These are phyloP conservation scores for Abrostola tripartita DNA, from an alignment of 2,888 invertebrate genomes.

Conservation along the genomic window DNA sequence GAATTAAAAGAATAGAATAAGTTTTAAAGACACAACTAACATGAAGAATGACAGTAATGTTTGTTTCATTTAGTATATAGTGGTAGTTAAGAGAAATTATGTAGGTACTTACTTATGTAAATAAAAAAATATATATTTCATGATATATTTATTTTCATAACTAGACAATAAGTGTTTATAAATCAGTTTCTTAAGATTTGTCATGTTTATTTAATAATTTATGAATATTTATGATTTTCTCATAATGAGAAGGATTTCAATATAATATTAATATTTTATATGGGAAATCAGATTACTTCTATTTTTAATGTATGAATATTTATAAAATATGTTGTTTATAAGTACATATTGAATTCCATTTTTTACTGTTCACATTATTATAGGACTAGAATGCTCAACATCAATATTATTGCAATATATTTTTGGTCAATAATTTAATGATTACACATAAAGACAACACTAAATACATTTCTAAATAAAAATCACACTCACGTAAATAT, in stretches of 20 bases:
- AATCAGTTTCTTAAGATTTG: slow-evolving; percentile 22
- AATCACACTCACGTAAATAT: slow-evolving; percentile 32
- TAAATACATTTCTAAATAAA: slow-evolving; percentile 42
- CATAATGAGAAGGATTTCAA: too few species aligned
- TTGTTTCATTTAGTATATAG: not conserved
- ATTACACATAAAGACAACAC: slow-evolving; percentile 40
- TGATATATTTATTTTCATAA: slow-evolving; percentile 42
- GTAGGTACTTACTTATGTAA: too few species aligned
- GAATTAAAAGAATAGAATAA: not conserved
- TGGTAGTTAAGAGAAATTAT: not conserved
- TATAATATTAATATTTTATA: too few species aligned
- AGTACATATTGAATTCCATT: slow-evolving; percentile 1
- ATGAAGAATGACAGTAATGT: not conserved
- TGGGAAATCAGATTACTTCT: too few species aligned
- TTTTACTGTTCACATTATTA: slow-evolving; percentile 11
- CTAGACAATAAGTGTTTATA: slow-evolving; percentile 32
- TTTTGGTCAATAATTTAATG: slow-evolving; percentile 27
- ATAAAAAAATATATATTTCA: slow-evolving; percentile 11
- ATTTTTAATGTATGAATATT: not conserved
- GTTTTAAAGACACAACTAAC: not conserved
- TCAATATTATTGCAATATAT: slow-evolving; percentile 28
- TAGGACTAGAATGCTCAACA: slow-evolving; percentile 35
- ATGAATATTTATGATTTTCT: too few species aligned
- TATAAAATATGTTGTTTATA: not conserved
- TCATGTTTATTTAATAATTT: not conserved